Evolutionary conservation across 1,140 invertebrate species (phyloP).

Genomic region (Hylyphantes graminicola): DNA sequence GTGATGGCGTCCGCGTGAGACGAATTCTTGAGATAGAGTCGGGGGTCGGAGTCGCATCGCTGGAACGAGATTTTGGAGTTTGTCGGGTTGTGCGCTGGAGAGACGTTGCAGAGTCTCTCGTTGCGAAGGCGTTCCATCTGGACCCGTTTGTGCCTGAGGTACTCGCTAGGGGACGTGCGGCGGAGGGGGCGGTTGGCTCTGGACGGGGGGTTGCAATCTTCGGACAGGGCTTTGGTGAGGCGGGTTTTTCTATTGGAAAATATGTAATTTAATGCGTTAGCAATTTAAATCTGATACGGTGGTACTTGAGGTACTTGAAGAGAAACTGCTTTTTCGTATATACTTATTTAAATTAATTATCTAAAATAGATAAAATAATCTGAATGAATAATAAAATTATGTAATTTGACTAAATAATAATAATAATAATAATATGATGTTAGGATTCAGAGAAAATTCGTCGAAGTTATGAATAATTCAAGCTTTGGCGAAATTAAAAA

Average conservation of each 20-base stretch:
- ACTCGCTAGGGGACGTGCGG: constrained; percentile 48
- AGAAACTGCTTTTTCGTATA: no score
- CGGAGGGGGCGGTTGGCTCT: constrained; percentile 28
- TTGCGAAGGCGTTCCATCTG: constrained; percentile 41
- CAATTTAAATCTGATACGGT: no score
- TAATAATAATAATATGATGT: no score
- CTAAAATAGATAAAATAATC: no score
- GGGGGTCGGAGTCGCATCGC: constrained; percentile 38
- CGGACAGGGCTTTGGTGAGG: constrained; percentile 32
- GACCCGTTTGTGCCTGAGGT: constrained; percentile 38
- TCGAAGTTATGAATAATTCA: no score
- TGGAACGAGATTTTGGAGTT: background rate
- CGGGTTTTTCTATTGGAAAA: background rate
- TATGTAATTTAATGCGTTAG: no score
- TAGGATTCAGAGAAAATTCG: no score
- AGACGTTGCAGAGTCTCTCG: background rate
- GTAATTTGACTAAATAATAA: no score
- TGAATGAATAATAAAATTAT: no score
- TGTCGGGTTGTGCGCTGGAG: background rate
- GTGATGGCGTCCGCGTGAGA: background rate
- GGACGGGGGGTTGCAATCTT: constrained; percentile 44
- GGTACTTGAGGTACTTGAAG: no score
- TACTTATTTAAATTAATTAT: no score
- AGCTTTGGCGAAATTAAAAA: no score
- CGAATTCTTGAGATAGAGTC: constrained; percentile 16